Conservation (phyloP, 1,140 invertebrate species). For the Diorhabda sublineata region DNA sequence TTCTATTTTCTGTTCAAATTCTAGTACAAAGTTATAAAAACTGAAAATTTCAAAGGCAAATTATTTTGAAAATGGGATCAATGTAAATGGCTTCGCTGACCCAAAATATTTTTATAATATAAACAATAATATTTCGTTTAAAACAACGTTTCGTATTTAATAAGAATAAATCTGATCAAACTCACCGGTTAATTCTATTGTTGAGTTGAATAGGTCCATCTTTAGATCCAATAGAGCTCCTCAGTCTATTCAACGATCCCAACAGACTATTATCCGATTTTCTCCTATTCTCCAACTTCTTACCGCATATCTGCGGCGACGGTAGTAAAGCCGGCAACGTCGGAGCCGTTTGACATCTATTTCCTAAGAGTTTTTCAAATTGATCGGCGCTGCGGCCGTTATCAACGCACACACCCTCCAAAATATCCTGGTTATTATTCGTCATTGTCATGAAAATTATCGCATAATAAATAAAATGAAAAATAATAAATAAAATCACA, state of each 20-base stretch:
- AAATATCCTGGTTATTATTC: conserved; percentile 28
- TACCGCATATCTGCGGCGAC: conserved; percentile 23
- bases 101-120: too few species aligned
- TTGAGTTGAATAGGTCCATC: conserved; percentile 36
- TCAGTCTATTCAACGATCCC: conserved; percentile 33
- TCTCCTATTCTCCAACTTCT: conserved; percentile 27
- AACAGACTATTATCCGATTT: conserved; percentile 34
- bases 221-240: conserved; percentile 31
- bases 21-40: too few species aligned
- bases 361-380: conserved; percentile 19
- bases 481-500: conserved; percentile 13
- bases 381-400: conserved; percentile 16
- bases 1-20: too few species aligned
- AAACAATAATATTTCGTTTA: too few species aligned
- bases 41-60: too few species aligned
- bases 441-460: conserved; percentile 20
- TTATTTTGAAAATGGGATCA: too few species aligned
- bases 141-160: too few species aligned
- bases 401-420: conserved; percentile 29
- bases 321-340: conserved; percentile 23
- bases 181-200: conserved; percentile 41
- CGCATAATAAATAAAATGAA: conserved; percentile 2
- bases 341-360: conserved; percentile 29
- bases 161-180: not conserved
- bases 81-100: too few species aligned